Conservation (phyloP, 2,797 vertebrate species). For the Thripadectes ignobilis region DNA sequence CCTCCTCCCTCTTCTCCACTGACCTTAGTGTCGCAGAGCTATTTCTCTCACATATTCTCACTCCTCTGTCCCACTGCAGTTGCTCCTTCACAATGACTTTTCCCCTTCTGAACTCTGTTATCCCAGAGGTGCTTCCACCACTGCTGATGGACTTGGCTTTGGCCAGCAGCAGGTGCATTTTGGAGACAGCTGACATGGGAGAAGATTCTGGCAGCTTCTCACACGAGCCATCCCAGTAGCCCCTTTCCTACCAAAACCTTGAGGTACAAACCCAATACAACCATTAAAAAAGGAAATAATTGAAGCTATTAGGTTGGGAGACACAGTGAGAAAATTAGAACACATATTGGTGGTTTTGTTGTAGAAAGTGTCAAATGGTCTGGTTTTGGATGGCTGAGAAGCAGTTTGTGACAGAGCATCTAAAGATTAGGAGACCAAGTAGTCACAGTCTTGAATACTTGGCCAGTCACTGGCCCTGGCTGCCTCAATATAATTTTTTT, state of each 20-base stretch:
- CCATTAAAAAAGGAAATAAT: neutral
- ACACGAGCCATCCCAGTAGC: neutral
- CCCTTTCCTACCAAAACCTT: neutral
- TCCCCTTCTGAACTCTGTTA: neutral
- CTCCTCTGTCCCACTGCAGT: neutral
- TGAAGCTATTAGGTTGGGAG: neutral
- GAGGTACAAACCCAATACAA: neutral
- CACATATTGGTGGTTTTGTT: neutral
- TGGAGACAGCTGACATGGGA: neutral
- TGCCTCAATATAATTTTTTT: neutral
- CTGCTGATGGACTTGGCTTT: neutral
- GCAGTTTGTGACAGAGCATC: neutral
- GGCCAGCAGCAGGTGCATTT: fast-evolving
- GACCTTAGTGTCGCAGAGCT: neutral
- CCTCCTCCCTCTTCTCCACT: neutral
- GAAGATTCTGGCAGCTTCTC: neutral
- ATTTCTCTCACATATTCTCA: neutral
- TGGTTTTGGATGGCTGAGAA: neutral
- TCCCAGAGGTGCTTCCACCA: neutral
- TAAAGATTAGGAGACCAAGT: neutral
- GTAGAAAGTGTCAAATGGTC: conserved; percentile 12
- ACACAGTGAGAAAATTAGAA: neutral
- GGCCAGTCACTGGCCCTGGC: neutral
- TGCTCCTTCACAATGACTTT: neutral
- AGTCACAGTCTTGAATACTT: neutral